phyloP scores from a whole-genome alignment of 2,113 vertebrate species.

The Pao palembangensis region DNA sequence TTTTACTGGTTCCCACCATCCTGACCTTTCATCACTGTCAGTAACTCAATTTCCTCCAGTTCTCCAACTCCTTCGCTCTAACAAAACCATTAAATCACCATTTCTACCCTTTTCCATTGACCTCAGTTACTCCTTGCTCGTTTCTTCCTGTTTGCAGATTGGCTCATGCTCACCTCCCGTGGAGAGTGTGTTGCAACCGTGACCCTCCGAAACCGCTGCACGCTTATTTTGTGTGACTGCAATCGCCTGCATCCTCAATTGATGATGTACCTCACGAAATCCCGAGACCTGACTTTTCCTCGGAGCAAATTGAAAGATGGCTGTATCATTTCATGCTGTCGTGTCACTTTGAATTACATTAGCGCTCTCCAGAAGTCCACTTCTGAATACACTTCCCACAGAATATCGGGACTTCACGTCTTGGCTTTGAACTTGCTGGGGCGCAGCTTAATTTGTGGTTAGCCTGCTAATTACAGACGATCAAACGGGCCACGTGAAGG shows the following conservation, averaged over 20 bases:
- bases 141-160: conserved; percentile 6
- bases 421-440: neutral
- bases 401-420: neutral
- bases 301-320: conserved; percentile 32
- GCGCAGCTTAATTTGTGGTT: conserved; percentile 7
- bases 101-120: conserved; percentile 14
- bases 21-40: conserved; percentile 9
- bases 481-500: neutral
- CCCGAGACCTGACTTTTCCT: conserved; percentile 14
- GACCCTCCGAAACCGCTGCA: conserved; percentile 21
- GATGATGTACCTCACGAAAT: conserved; percentile 22
- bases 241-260: conserved; percentile 20
- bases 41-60: conserved; percentile 26
- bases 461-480: conserved; percentile 4
- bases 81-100: conserved; percentile 37
- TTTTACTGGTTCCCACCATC: conserved; percentile 7
- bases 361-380: neutral
- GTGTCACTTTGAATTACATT: conserved; percentile 32
- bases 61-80: conserved; percentile 3
- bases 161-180: conserved; percentile 8
- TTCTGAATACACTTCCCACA: conserved; percentile 3
- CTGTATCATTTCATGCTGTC: conserved; percentile 22
- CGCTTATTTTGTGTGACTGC: neutral
- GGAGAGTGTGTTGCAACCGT: conserved; percentile 11
- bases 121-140: conserved; percentile 15